Base-by-base conservation (phyloP, 2,797 vertebrate genomes). In the Pempheris klunzingeri region DNA sequence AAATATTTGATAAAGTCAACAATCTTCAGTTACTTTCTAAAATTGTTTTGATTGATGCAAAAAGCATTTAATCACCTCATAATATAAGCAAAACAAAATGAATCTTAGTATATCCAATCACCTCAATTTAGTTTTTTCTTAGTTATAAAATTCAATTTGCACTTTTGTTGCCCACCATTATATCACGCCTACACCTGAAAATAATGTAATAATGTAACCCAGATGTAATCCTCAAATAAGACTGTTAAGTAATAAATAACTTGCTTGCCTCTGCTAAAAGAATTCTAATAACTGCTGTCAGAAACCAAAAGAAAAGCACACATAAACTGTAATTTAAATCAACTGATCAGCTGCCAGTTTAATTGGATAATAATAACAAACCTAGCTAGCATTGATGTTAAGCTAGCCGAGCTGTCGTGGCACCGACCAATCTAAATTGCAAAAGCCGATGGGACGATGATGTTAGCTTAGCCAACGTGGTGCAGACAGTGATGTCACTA, bases 281-380 rank as follows among this genome's bases (percentile, higher is more conserved):
- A 22, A 53, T 18, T 14, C 50, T 22, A 36, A 57, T 20, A 18
- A 26, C n/a, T n/a, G n/a, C n/a, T n/a, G n/a, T n/a, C n/a, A n/a
- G n/a, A n/a, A n/a, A n/a, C n/a, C n/a, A 17, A 53, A 1, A 0
- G 8, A 30, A 28, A 15, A 18, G 49, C 15, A 28, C 38, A 38
- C 38, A 38, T 38, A 10, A 38, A 38, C 12, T 38, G 11, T 38
- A 38, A 13, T 38, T 38, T 38, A 38, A 43, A 50, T 28, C 1
- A 55, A 9, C 7, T 61, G 55, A 70, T 64, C 53, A 63, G 69
- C 65, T 28, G 47, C 47, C 7, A 22, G n/a, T 55, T 49, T 24
- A 18, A 62, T 39, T 13, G 4, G 3, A 11, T 34, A 57, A 50
- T n/a, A 34, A 54, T 24, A 18, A 47, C 39, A 50, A 11, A 14